phyloP scores from a whole-genome alignment of 2,888 invertebrate species.

The Latrodectus hesperus region DNA sequence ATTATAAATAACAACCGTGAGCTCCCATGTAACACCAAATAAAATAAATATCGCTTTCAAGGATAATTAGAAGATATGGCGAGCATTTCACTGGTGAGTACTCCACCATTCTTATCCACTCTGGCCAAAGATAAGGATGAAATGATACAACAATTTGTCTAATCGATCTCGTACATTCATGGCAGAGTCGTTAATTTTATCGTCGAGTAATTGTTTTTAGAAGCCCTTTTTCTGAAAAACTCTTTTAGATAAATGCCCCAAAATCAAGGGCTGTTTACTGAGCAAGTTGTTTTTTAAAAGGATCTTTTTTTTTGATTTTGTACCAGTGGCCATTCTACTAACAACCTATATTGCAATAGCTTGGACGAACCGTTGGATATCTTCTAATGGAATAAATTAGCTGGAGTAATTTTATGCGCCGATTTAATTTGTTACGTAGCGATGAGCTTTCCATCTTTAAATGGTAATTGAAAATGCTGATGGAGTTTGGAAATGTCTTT shows the following conservation, averaged over 20 bases:
- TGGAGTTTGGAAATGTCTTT: slow-evolving; percentile 4
- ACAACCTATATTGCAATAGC: slow-evolving; percentile 23
- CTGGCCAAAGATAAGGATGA: not conserved
- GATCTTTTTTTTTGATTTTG: not conserved
- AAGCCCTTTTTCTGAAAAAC: slow-evolving; percentile 10
- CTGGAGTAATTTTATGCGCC: not conserved
- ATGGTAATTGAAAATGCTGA: slow-evolving; percentile 37
- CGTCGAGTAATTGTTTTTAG: slow-evolving; percentile 35
- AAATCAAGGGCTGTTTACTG: slow-evolving; percentile 15
- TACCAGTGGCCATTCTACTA: not conserved
- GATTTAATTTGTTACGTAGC: not conserved
- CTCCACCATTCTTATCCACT: slow-evolving; percentile 15
- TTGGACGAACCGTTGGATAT: slow-evolving; percentile 29
- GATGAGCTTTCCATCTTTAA: not conserved
- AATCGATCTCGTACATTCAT: slow-evolving; percentile 23
- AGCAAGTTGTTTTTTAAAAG: slow-evolving; percentile 10
- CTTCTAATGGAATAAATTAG: slow-evolving; percentile 44
- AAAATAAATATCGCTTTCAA: slow-evolving; percentile 46
- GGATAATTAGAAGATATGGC: slow-evolving; percentile 56
- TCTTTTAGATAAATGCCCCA: slow-evolving; percentile 26
- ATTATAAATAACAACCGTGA: slow-evolving; percentile 46
- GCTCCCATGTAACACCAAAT: not conserved
- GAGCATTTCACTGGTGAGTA: slow-evolving; percentile 19
- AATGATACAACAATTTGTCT: slow-evolving; percentile 30
- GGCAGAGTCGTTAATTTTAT: slow-evolving; percentile 49